Evolutionary conservation across 2,113 vertebrate species (phyloP).

Genomic region (Chunga burmeisteri): DNA sequence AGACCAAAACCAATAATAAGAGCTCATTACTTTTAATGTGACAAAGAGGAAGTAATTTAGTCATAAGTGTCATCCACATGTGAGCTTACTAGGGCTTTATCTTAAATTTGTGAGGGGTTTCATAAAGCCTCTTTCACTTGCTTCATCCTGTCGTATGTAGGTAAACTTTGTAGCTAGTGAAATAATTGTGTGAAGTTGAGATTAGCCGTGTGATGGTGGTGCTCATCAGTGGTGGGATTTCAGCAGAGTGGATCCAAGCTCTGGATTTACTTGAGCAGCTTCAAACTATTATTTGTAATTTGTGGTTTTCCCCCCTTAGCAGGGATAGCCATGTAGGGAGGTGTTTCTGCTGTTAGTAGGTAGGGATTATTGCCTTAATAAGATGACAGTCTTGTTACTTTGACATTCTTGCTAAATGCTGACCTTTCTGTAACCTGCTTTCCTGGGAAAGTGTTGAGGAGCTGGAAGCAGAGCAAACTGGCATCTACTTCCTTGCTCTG

Average conservation of each 20-base stretch:
- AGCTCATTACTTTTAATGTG: background rate
- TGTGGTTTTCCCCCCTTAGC: background rate
- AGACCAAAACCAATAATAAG: background rate
- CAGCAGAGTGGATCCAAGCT: background rate
- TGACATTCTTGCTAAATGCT: constrained; percentile 1
- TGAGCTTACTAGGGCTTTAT: background rate
- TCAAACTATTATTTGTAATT: background rate
- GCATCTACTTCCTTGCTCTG: background rate
- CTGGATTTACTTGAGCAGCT: background rate
- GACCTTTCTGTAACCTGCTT: constrained; percentile 8
- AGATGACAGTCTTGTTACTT: background rate
- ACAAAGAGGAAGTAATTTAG: background rate
- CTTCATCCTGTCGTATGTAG: background rate
- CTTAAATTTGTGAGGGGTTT: background rate
- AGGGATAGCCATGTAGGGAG: background rate
- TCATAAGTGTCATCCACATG: background rate
- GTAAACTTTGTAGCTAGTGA: background rate
- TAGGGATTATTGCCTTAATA: background rate
- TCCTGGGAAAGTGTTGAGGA: background rate
- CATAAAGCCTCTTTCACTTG: background rate
- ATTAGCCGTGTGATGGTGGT: rapidly evolving
- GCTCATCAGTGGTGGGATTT: background rate
- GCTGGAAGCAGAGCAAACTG: background rate
- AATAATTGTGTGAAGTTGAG: background rate
- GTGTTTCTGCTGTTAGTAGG: background rate